Evolutionary conservation across 2,113 vertebrate genomes (phyloP), one percentile per base, ranked within the genome.

Genomic region (Corythaixoides concolor): DNA sequence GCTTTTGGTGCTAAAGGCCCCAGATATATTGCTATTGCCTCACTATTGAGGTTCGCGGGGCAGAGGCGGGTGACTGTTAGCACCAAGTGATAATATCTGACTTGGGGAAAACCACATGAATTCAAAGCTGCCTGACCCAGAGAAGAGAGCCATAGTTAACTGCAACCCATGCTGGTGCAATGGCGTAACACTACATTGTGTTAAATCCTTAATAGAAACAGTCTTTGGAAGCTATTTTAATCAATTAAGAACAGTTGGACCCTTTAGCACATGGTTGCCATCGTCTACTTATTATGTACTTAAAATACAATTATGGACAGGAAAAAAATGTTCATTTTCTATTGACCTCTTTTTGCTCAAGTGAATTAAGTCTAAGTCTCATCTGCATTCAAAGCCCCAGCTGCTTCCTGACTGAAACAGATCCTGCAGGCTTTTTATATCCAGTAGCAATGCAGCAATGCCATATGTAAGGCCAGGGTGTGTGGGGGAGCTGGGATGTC

Each of bases 261-360:
- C n/a, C 81, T 87, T 96, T 56, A 96, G 77, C 68, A 75, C 84
- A 32, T 60, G 56, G 74, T 64, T 94, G 72, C 56, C 60, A n/a
- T 76, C 9, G 0, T 95, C 87, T 95, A 87, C 76, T 96, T 91
- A 89, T 84, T 87, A 89, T 75, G 39, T 73, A 78, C 37, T 96
- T 95, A 85, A 97, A 96, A 89, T n/a, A 41, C 87, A 93, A 82
- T 97, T 87, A 94, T n/a, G 70, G 81, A 89, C 81, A 79, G 50
- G 80, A 93, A 95, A 93, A 62, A 91, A 89, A 84, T 26, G 49
- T 73, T 90, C 22, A 0, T 93, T 90, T 94, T 79, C 86, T 90
- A 49, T 86, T 85, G 91, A 93, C 80, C 89, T 89, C 49, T 18
- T 92, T 93, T 68, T 72, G 88, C 69, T 91, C 52, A 67, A 82